Percentiles rank a stretch among this genome's conserved stretches.
Conservation (phyloP, 2,888 invertebrate genomes). For the Adela reaumurella region DNA sequence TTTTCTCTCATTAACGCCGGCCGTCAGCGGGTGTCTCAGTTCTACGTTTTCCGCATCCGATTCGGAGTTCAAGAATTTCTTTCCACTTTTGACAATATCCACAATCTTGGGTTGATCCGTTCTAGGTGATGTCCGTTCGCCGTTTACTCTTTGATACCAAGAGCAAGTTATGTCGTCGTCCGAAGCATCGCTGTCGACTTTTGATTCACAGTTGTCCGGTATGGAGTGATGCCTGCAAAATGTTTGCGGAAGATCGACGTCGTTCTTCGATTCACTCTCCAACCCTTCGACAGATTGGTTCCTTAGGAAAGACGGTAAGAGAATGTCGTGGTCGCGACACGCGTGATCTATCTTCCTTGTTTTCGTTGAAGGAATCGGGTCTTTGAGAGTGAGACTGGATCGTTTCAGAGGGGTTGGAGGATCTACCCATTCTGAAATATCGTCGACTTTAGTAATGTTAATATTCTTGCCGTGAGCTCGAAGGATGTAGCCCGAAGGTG, state of each 20-base stretch:
- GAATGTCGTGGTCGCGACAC: constrained; percentile 13
- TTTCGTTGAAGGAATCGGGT: constrained; percentile 10
- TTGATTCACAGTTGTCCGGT: constrained; percentile 18
- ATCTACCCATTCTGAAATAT: constrained; percentile 44
- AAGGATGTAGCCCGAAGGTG: constrained; percentile 38
- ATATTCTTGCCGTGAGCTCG: constrained; percentile 26
- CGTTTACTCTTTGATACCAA: constrained; percentile 21
- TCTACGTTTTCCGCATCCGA: constrained; percentile 30
- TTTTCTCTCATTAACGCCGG: constrained; percentile 19
- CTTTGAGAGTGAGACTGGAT: constrained; percentile 22
- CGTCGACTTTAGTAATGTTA: constrained; percentile 45
- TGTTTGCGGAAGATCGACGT: constrained; percentile 19
- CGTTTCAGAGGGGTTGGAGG: constrained; percentile 32
- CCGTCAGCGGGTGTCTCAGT: constrained; percentile 18
- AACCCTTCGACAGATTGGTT: constrained; percentile 46
- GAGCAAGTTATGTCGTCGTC: constrained; percentile 19
- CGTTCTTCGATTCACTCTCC: constrained; percentile 25
- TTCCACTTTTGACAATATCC: constrained; percentile 23
- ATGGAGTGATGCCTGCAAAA: constrained; percentile 34
- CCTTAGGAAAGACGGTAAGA: constrained; percentile 33
- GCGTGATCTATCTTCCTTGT: constrained; percentile 16
- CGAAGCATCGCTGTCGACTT: constrained; percentile 18
- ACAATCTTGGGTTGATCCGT: constrained; percentile 22
- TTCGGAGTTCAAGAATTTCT: constrained; percentile 17
- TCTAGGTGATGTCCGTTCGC: constrained; percentile 17